Conservation (phyloP, 2,888 invertebrate genomes). For the Scelioninae gen. 1 region DNA sequence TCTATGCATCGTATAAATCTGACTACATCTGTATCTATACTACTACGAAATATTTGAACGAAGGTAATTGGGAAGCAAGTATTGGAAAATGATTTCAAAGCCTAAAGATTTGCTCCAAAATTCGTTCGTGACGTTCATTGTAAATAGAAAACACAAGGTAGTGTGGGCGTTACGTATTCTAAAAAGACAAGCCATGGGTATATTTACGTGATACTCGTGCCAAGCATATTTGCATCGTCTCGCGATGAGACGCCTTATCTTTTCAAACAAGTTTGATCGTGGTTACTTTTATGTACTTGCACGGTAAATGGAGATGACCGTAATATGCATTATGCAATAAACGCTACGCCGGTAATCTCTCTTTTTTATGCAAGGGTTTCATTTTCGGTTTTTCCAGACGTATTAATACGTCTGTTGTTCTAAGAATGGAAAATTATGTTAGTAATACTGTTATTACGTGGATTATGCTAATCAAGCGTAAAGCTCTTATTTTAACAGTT, state of each 20-base stretch:
- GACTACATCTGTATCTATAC: too few species aligned
- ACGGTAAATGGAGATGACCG: constrained; percentile 58
- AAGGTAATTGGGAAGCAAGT: too few species aligned
- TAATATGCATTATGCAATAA: constrained; percentile 53
- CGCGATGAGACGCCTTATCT: constrained; percentile 58
- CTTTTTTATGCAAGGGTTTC: constrained; percentile 35
- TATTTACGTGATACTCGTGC: constrained; percentile 67
- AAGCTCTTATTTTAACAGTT: neutral
- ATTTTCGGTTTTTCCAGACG: neutral
- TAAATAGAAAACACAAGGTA: constrained; percentile 42
- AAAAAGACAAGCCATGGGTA: constrained; percentile 51
- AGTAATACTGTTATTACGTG: constrained; percentile 9
- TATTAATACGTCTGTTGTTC: constrained; percentile 44
- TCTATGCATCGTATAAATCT: too few species aligned
- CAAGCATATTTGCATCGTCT: constrained; percentile 55
- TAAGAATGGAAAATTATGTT: constrained; percentile 5
- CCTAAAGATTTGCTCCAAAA: constrained; percentile 43
- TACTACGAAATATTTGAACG: too few species aligned
- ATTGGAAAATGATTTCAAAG: too few species aligned
- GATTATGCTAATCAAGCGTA: constrained; percentile 27
- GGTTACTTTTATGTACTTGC: constrained; percentile 56
- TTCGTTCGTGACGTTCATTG: constrained; percentile 36
- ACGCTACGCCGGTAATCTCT: constrained; percentile 40
- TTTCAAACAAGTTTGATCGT: constrained; percentile 60
- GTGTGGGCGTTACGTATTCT: constrained; percentile 38